These are phyloP conservation scores for Gambelia wislizenii DNA, from an alignment of 2,797 vertebrate species.

Conservation along the genomic window DNA sequence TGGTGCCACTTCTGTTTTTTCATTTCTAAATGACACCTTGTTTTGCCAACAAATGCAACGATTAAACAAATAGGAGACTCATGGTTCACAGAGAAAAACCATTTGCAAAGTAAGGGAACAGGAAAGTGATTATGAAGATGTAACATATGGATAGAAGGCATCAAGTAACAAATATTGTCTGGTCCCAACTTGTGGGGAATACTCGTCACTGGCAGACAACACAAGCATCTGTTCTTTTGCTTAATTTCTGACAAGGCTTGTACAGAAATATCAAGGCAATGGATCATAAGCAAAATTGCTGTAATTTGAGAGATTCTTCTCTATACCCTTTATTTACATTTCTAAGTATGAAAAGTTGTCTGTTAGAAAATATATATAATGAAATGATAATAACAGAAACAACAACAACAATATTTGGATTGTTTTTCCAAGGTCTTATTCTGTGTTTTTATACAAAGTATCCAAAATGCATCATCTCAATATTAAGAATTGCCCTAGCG, in stretches of 20 bases:
- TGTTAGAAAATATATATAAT: too few relatives aligned
- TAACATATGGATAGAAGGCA: conserved; percentile 27
- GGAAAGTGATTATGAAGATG: neutral
- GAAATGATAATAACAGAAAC: too few relatives aligned
- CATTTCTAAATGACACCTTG: neutral
- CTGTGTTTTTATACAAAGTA: neutral
- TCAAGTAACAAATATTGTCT: neutral
- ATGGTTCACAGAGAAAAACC: neutral
- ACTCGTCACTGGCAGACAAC: conserved; percentile 8
- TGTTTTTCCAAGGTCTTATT: too few relatives aligned
- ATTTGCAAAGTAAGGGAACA: neutral
- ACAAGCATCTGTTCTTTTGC: conserved; percentile 16
- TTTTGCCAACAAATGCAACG: neutral
- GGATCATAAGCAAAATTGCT: conserved; percentile 5
- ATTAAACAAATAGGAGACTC: neutral
- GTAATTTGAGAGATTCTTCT: neutral
- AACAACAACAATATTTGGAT: too few relatives aligned
- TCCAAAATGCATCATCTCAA: neutral
- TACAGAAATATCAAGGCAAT: neutral
- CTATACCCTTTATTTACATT: neutral
- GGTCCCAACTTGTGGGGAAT: conserved; percentile 19
- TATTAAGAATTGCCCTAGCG: neutral
- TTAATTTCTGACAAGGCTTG: conserved; percentile 15
- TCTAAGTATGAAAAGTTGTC: too few relatives aligned
- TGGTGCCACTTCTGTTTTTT: neutral